Base-by-base conservation (phyloP, 2,888 invertebrate genomes). In the Sinhomidia bicolor region DNA sequence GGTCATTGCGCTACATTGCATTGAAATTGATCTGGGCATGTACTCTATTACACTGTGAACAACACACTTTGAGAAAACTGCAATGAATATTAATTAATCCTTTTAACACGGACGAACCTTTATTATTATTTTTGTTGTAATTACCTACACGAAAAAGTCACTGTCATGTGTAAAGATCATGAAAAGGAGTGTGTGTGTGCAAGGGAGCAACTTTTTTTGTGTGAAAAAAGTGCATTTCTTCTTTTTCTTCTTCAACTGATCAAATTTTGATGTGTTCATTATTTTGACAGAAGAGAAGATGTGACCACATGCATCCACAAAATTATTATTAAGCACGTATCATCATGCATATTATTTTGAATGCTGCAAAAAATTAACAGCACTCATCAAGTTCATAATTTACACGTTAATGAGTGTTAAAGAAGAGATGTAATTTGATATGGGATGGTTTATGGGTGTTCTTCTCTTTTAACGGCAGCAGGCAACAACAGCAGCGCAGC, bases 71-170 rank as follows among this genome's bases (percentile, higher is more conserved):
- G 26, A 14, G 62, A 6, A 62, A 62, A 29, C 74, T 17, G 12
- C 41, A 26, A 47, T 81, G 81, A 62, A 81, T 81, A 81, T 81
- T 62, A 81, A 81, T 81, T 81, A 81, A 62, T 60, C 62, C 44
- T 57, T 81, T 65, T 79, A 10, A 71, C 41, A 41, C 41, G 44
- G 17, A 71, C 41, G 23, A 41, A 17, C 41, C 71, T 71, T 32
- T 23, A 17, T 17, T 7, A n/a, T n/a, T n/a, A n/a, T n/a, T n/a
- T n/a, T n/a, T n/a, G n/a, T n/a, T n/a, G n/a, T 44, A 71, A 41
- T 32, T 36, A 68, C 36, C 44, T 26, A n/a, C 76, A 51, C 47
- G 47, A 51, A 26, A 51, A 76, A 76, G 17, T 51, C 47, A 76
- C 17, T 74, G 29, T 26, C 36, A 44, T 29, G 62, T 62, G 62